Percentiles rank a stretch among this genome's conserved stretches.
These are phyloP conservation scores for Drosophila punjabiensis DNA, from an alignment of 1,140 invertebrate genomes.

Conservation along the genomic window DNA sequence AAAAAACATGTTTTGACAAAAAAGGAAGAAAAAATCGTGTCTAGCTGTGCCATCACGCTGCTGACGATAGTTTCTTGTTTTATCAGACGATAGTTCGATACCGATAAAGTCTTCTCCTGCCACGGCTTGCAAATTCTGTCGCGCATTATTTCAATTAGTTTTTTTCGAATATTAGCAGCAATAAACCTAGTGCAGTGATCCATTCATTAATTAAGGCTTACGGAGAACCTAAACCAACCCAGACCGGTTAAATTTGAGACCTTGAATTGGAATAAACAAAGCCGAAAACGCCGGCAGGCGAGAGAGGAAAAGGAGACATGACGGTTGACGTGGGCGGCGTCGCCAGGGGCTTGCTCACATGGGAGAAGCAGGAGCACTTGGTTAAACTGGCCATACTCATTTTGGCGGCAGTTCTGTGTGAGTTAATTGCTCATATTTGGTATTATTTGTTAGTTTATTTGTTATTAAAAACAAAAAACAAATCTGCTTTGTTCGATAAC, in stretches of 20 bases:
- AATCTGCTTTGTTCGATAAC: slow-evolving; percentile 13
- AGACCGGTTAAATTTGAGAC: neutral
- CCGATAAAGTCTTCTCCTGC: slow-evolving; percentile 22
- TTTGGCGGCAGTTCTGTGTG: slow-evolving; percentile 96
- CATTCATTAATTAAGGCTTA: neutral
- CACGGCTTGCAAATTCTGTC: slow-evolving; percentile 27
- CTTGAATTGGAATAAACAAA: slow-evolving; percentile 12
- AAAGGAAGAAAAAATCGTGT: neutral
- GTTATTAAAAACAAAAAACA: slow-evolving; percentile 12
- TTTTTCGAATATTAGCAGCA: neutral
- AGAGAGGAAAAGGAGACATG: slow-evolving; percentile 45
- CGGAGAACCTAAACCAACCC: neutral
- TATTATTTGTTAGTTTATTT: slow-evolving; percentile 2
- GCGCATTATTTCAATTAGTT: slow-evolving; percentile 6
- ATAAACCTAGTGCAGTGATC: neutral
- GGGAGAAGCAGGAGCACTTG: slow-evolving; percentile 97
- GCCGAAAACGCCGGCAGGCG: slow-evolving; percentile 29
- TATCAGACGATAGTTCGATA: slow-evolving; percentile 11
- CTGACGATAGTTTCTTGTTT: slow-evolving; percentile 3
- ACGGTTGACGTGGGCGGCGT: slow-evolving; percentile 57
- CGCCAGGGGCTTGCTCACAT: slow-evolving; percentile 55
- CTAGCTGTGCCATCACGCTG: neutral
- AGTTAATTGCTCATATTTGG: slow-evolving; percentile 86
- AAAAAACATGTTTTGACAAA: neutral
- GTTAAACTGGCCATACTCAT: slow-evolving; percentile 96